Evolutionary conservation across 2,888 invertebrate genomes (phyloP).

Genomic region (Ctenicera cuprea): DNA sequence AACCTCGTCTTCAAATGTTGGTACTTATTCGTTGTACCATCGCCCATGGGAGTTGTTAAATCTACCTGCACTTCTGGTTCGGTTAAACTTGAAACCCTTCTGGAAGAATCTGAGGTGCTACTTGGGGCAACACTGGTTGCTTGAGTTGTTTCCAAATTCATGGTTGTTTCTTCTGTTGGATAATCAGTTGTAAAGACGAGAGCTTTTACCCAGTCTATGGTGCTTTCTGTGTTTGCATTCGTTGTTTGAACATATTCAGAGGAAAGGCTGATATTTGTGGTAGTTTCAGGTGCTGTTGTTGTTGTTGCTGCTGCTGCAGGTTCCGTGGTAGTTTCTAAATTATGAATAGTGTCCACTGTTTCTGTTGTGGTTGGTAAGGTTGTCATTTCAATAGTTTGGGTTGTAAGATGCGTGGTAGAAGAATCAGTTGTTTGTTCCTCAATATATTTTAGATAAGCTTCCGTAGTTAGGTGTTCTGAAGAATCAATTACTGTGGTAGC

Average conservation of each 20-base stretch:
- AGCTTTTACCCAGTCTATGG: background rate
- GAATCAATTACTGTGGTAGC: background rate
- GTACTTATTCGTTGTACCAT: conserved; percentile 55
- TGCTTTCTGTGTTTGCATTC: conserved; percentile 16
- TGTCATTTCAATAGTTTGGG: conserved; percentile 5
- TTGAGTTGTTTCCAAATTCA: conserved; percentile 29
- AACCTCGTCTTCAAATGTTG: conserved; percentile 45
- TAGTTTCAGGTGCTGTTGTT: background rate
- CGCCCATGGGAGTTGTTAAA: background rate
- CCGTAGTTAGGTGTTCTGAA: background rate
- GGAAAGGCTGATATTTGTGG: background rate
- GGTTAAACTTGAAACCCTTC: background rate
- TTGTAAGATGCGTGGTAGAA: background rate
- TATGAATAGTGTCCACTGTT: background rate
- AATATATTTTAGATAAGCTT: background rate
- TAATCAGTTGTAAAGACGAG: background rate
- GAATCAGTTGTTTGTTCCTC: conserved; percentile 1
- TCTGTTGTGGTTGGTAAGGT: background rate
- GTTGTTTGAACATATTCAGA: conserved; percentile 7
- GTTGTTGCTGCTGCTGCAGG: conserved; percentile 19
- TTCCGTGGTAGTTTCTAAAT: conserved; percentile 9
- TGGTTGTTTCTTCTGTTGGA: background rate
- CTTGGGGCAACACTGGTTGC: conserved; percentile 8
- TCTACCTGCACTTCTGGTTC: conserved; percentile 13
- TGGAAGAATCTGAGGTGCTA: background rate